These are phyloP conservation scores for Nycticryphes semicollaris DNA, from an alignment of 2,113 vertebrate species.

Conservation along the genomic window DNA sequence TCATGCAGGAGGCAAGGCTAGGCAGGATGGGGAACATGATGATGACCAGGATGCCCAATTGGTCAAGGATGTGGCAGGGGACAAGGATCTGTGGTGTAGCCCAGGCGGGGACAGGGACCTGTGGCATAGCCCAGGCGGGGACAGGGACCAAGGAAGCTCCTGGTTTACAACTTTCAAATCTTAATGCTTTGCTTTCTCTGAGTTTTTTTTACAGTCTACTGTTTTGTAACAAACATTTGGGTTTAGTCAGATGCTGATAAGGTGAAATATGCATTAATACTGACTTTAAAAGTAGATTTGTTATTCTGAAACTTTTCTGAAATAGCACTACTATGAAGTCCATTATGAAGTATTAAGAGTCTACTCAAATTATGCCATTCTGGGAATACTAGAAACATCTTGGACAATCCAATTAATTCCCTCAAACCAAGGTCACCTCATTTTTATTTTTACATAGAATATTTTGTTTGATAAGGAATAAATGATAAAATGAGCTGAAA, in stretches of 20 bases:
- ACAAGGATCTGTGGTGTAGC: background rate
- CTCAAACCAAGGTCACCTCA: background rate
- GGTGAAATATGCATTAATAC: background rate
- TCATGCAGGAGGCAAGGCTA: background rate
- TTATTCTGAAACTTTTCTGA: background rate
- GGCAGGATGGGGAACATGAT: accelerated
- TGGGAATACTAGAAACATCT: background rate
- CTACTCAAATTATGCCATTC: background rate
- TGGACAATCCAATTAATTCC: background rate
- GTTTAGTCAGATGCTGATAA: background rate
- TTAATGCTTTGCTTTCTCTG: background rate
- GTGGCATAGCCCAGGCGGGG: background rate
- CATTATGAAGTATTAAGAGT: background rate
- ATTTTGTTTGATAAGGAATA: background rate
- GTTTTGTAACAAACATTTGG: background rate
- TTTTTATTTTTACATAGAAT: background rate
- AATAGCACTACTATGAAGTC: background rate
- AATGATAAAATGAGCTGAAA: background rate
- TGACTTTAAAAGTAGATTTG: background rate
- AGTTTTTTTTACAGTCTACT: background rate
- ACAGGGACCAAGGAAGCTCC: background rate
- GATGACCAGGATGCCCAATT: background rate
- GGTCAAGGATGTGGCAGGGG: background rate
- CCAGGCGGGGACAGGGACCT: background rate
- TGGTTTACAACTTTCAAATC: background rate